A percentile compares a stretch with the other conserved stretches of the same genome.
Conservation (phyloP, 37 sponge, comb jelly and placozoan species). For the Hormiphora californensis region DNA sequence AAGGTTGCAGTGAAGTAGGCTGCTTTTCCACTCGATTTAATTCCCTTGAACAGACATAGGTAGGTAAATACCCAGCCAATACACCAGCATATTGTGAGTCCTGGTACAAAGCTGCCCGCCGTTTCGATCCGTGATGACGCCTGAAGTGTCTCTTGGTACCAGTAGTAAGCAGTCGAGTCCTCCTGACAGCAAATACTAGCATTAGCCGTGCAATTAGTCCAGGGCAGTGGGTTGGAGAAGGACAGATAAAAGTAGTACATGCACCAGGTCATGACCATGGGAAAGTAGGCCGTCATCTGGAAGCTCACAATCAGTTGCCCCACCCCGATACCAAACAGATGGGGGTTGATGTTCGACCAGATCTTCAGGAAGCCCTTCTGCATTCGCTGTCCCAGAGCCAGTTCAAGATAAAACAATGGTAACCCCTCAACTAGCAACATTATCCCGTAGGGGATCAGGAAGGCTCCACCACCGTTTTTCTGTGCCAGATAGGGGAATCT, state of each 20-base stretch:
- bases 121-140: background rate
- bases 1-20: constrained; percentile 89
- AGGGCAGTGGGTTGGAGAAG: constrained; percentile 67
- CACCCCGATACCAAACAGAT: constrained; percentile 15
- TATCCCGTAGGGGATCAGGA: constrained; percentile 44
- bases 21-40: constrained; percentile 52
- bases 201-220: constrained; percentile 68
- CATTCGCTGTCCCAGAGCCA: constrained; percentile 43
- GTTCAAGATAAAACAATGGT: constrained; percentile 42
- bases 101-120: background rate
- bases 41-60: constrained; percentile 38
- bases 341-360: background rate
- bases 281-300: constrained; percentile 49
- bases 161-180: background rate
- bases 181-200: background rate
- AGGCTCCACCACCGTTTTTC: constrained; percentile 56
- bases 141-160: background rate
- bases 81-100: background rate
- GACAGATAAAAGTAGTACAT: constrained; percentile 49
- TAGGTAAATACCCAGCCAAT: constrained; percentile 32
- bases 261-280: constrained; percentile 52
- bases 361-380: constrained; percentile 40
- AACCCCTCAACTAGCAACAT: constrained; percentile 53
- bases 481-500: constrained; percentile 54
- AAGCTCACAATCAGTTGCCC: constrained; percentile 3